Evolutionary conservation across 1,140 invertebrate species (phyloP).

Genomic region (Drosophila hydei): DNA sequence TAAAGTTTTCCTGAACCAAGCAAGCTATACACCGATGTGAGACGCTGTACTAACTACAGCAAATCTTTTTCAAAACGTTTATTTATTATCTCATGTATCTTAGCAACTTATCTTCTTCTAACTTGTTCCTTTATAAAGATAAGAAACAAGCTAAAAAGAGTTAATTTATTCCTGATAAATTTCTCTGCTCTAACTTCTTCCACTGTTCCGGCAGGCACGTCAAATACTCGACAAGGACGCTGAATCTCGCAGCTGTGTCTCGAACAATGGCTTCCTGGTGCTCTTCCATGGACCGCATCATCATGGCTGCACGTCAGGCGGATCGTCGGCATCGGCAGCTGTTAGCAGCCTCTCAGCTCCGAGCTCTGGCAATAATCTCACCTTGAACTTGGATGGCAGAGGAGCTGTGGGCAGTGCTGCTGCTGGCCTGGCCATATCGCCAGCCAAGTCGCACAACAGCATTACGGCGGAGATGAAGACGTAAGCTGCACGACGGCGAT

Average conservation of each 20-base stretch:
- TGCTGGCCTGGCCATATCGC: conserved; percentile 59
- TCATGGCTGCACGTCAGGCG: conserved; percentile 49
- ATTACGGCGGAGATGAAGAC: conserved; percentile 72
- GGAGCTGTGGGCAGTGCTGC: conserved; percentile 21
- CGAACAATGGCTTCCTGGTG: conserved; percentile 74
- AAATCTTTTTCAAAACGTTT: no score
- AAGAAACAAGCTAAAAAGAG: no score
- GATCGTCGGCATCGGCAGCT: neutral
- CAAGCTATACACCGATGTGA: no score
- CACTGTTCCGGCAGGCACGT: conserved; percentile 57
- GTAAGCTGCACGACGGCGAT: conserved; percentile 38
- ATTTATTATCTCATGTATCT: no score
- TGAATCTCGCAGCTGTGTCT: conserved; percentile 76
- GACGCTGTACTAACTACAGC: no score
- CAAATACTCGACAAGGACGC: conserved; percentile 82
- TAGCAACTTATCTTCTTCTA: no score
- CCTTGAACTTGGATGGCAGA: conserved; percentile 56
- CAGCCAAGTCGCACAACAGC: conserved; percentile 76
- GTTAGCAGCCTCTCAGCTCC: conserved; percentile 7
- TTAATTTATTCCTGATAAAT: no score
- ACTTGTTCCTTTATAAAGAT: no score
- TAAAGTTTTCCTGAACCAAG: no score
- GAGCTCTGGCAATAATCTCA: conserved; percentile 69
- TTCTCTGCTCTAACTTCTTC: no score
- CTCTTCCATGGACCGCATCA: conserved; percentile 73